A percentile compares a stretch with the other conserved stretches of the same genome.
phyloP scores from a whole-genome alignment of 2,113 vertebrate species.

The Ginglymostoma cirratum region DNA sequence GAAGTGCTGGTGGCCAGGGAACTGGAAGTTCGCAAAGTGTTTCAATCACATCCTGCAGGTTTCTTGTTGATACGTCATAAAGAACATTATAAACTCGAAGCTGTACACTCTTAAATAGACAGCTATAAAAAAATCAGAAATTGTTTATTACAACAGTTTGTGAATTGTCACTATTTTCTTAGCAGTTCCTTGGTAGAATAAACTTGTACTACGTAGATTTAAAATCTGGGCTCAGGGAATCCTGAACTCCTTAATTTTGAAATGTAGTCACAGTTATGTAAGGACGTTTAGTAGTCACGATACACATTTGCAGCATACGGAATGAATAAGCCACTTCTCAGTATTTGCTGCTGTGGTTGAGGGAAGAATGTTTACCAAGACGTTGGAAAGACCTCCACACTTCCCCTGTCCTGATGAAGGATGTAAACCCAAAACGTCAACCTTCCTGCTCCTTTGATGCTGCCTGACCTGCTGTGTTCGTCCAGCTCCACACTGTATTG shows the following conservation, averaged over 20 bases:
- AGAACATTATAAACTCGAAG: background rate
- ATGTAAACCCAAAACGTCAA: too few relatives aligned
- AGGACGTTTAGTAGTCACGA: background rate
- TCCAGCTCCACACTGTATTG: too few relatives aligned
- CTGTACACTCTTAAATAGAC: background rate
- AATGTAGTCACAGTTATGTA: background rate
- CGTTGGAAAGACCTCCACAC: background rate
- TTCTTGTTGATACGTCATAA: background rate
- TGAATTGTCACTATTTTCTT: background rate
- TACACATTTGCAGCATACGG: background rate
- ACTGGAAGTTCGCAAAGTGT: too few relatives aligned
- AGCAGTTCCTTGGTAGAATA: background rate
- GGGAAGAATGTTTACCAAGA: background rate
- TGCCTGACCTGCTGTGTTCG: too few relatives aligned
- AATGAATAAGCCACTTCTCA: background rate
- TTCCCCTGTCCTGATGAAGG: too few relatives aligned
- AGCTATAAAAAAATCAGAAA: too few relatives aligned
- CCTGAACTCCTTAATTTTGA: background rate
- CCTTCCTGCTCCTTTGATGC: too few relatives aligned
- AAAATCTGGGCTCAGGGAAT: background rate
- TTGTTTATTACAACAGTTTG: background rate
- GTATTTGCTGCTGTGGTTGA: background rate
- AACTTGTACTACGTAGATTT: background rate
- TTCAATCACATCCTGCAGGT: background rate
- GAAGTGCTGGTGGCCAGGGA: too few relatives aligned